Base-by-base conservation (phyloP, 2,888 invertebrate species). In the Ischnus inquisitorius region DNA sequence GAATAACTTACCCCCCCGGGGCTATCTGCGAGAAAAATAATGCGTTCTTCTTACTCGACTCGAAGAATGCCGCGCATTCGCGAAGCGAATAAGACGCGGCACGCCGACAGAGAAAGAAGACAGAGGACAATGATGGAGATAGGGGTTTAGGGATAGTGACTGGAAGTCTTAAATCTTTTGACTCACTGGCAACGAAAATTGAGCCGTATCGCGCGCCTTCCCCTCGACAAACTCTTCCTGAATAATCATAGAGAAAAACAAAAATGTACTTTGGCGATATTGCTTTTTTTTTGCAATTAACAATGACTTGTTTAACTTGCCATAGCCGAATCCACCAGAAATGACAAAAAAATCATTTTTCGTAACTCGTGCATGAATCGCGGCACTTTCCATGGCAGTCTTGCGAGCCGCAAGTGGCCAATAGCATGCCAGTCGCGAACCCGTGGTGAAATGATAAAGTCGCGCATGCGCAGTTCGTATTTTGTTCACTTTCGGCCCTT, bases 101-200 rank as follows among this genome's bases (percentile, higher is more conserved):
- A 78, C n/a, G 46, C n/a, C 54, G 54, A 54, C 51, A 46, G 39
- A 78, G n/a, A 48, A 77, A 72, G 62, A 72, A n/a, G 60, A 80
- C 51, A 64, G 72, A 77, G 84, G 22, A 19, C 54, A 54, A 54
- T 86, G 86, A 86, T 84, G 86, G 84, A 88, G 87, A 86, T 87
- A 82, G 64, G 79, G 79, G 60, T 76, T 79, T 25, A 69, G 71
- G 28, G 71, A 80, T 74, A 72, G 72, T 86, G 88, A 88, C 86
- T 76, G 57, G 54, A 46, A 71, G 82, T 82, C 84, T 83, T 85
- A 86, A 87, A 87, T 87, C 88, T 86, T 62, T 69, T 34, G 82
- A 72, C 74, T 84, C 85, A 85, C 86, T 84, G 72, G 85, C 72
- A 54, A 10, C 54, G 54, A 84, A 84, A 85, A 88, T 88, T 87